Evolutionary conservation across 92 coral and sea anemone genomes (phyloP).

Genomic region (Phenganax stokvisi): DNA sequence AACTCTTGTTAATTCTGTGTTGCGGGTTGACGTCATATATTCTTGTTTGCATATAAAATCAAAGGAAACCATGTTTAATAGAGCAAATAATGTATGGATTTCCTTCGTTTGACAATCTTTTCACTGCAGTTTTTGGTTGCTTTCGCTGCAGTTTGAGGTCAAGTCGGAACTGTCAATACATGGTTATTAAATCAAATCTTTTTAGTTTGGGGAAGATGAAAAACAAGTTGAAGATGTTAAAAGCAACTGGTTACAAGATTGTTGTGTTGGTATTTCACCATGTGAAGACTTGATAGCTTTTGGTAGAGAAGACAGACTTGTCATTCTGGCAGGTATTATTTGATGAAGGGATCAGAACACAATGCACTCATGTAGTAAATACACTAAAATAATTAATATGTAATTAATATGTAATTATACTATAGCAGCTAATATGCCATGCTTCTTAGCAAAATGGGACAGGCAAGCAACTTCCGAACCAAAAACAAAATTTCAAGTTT

Average conservation of each 20-base stretch:
- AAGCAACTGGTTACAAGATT: constrained; percentile 81
- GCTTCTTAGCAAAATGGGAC: constrained; percentile 76
- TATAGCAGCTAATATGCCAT: not conserved
- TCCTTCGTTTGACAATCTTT: too few relatives aligned
- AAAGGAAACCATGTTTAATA: too few relatives aligned
- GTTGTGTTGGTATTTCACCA: constrained; percentile 91
- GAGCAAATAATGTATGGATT: too few relatives aligned
- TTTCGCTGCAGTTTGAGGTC: too few relatives aligned
- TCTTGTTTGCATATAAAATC: too few relatives aligned
- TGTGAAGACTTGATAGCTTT: constrained; percentile 80
- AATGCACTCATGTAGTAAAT: not conserved
- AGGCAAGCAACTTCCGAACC: constrained; percentile 66
- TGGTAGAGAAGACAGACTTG: constrained; percentile 79
- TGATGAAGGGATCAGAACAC: not conserved
- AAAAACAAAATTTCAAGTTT: constrained; percentile 71
- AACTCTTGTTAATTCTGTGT: too few relatives aligned
- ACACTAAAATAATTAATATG: too few relatives aligned
- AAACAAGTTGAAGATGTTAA: constrained; percentile 51
- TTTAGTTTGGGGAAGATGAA: constrained; percentile 39
- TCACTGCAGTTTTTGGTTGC: too few relatives aligned
- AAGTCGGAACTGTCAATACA: not conserved
- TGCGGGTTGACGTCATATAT: too few relatives aligned
- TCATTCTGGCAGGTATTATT: constrained; percentile 72
- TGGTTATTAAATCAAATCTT: not conserved
- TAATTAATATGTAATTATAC: not conserved